Evolutionary conservation across 2,113 vertebrate genomes (phyloP).

Genomic region (Chaetops frenatus): DNA sequence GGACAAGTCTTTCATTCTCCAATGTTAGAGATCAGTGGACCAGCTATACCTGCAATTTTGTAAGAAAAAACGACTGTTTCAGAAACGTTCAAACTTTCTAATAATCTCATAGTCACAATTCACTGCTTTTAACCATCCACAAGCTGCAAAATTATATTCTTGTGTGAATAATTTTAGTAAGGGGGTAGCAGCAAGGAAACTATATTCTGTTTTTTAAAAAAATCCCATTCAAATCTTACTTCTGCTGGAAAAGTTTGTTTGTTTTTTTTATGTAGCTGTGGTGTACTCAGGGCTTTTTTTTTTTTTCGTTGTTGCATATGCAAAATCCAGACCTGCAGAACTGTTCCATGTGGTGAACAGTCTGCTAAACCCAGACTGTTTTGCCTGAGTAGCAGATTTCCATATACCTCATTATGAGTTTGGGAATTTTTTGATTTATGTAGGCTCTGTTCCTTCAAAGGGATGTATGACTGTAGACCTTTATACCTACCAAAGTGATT

Average conservation of each 20-base stretch:
- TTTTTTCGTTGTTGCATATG: slow-evolving; percentile 2
- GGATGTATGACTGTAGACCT: background rate
- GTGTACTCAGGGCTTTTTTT: background rate
- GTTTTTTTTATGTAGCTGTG: background rate
- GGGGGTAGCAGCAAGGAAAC: background rate
- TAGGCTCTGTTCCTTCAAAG: slow-evolving; percentile 38
- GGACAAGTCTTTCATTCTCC: background rate
- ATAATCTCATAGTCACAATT: background rate
- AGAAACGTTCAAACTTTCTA: background rate
- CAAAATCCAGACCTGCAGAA: slow-evolving; percentile 48
- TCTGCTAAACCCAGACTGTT: slow-evolving; percentile 59
- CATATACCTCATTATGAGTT: slow-evolving; percentile 31
- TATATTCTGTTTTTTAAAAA: background rate
- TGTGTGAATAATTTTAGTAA: background rate
- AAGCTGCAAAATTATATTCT: background rate
- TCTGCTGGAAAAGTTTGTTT: slow-evolving; percentile 29
- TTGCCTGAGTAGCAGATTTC: slow-evolving; percentile 60
- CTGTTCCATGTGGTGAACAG: slow-evolving; percentile 54
- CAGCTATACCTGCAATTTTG: background rate
- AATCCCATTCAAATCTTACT: background rate
- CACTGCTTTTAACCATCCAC: background rate
- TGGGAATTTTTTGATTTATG: background rate
- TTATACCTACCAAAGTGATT: background rate
- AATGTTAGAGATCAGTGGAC: background rate
- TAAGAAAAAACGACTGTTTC: background rate